Evolutionary conservation across 2,888 invertebrate genomes (phyloP).

Genomic region (Teleogryllus oceanicus): DNA sequence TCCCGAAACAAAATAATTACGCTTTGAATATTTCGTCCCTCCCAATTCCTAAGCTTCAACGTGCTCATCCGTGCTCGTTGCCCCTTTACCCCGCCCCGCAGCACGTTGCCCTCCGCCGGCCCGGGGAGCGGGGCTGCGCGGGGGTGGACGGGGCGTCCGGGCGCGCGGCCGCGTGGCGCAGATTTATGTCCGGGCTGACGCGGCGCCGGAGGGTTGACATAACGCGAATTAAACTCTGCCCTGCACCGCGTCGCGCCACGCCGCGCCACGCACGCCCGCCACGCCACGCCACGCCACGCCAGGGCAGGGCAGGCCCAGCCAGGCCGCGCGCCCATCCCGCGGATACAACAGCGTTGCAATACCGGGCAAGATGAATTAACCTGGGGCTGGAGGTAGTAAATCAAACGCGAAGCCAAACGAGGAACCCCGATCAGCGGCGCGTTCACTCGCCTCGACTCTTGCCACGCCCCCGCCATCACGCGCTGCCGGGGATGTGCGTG

Average conservation of each 20-base stretch:
- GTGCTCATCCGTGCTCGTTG: no score
- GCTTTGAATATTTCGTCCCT: no score
- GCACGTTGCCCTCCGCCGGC: no score
- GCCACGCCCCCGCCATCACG: no score
- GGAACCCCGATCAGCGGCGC: not conserved
- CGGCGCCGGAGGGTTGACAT: not conserved
- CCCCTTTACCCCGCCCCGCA: no score
- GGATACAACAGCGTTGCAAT: not conserved
- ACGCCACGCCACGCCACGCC: not conserved
- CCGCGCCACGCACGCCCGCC: not conserved
- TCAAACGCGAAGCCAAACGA: not conserved
- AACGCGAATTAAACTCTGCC: conserved; percentile 7
- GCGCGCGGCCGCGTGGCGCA: not conserved
- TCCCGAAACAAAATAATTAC: no score
- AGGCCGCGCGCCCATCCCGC: no score
- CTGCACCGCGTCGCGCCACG: not conserved
- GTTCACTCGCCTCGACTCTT: not conserved
- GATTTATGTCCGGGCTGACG: not conserved
- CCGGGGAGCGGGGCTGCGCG: no score
- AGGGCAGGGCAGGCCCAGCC: not conserved
- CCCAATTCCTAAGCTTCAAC: no score
- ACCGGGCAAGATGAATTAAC: not conserved
- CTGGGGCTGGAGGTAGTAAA: not conserved
- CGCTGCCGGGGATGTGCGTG: no score
- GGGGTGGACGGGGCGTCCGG: no score